Evolutionary conservation across 2,113 vertebrate genomes (phyloP).

Genomic region (Porphyrio hochstetteri): DNA sequence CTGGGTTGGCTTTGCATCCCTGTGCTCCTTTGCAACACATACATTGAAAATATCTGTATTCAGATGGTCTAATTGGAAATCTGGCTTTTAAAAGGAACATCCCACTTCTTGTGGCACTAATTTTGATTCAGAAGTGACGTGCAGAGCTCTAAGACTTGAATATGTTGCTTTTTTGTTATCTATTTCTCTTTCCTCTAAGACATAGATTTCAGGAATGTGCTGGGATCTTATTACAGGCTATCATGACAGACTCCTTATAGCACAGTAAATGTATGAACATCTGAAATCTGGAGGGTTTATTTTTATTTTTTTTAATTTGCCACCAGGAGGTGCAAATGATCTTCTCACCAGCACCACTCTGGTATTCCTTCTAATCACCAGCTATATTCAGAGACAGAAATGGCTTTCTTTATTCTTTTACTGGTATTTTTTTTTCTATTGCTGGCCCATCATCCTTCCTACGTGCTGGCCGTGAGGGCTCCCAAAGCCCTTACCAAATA

Average conservation of each 20-base stretch:
- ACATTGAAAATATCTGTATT: background rate
- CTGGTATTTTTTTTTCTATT: background rate
- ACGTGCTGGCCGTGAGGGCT: background rate
- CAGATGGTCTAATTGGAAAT: background rate
- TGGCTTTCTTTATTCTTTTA: background rate
- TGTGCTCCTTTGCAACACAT: background rate
- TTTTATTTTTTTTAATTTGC: background rate
- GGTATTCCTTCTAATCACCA: background rate
- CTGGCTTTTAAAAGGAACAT: background rate
- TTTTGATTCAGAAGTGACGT: background rate
- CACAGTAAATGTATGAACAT: background rate
- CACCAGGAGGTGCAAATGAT: constrained; percentile 26
- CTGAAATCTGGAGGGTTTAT: background rate
- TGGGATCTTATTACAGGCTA: background rate
- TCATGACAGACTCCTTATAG: background rate
- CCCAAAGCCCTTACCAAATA: background rate
- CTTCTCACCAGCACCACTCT: background rate
- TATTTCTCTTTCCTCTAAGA: background rate
- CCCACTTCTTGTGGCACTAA: background rate
- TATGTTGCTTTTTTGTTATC: background rate
- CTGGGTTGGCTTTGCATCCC: background rate
- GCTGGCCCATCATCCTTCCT: background rate
- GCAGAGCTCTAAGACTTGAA: background rate
- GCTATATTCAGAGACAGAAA: background rate
- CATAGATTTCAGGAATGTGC: background rate